Percentiles rank a stretch among this genome's conserved stretches.
phyloP scores from a whole-genome alignment of 2,888 invertebrate genomes.

The Elysia crispata region DNA sequence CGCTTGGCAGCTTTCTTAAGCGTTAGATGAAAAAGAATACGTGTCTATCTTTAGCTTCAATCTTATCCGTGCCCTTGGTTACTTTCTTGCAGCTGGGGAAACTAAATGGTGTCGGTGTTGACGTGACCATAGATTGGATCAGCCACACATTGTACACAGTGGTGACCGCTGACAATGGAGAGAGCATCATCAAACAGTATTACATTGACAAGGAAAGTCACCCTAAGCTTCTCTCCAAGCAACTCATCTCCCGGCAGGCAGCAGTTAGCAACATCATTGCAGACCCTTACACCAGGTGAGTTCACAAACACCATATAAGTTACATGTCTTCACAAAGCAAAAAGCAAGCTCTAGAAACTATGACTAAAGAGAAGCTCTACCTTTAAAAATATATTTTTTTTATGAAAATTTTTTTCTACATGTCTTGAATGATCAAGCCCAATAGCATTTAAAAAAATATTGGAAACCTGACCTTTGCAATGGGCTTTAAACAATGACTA shows the following conservation, averaged over 20 bases:
- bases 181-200: constrained; percentile 77
- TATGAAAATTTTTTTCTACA: no score
- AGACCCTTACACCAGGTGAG: constrained; percentile 86
- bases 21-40: no score
- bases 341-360: no score
- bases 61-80: background rate
- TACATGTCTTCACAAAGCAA: no score
- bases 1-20: no score
- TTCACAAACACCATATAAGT: background rate
- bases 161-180: constrained; percentile 80
- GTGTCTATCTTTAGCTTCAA: no score
- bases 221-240: constrained; percentile 62
- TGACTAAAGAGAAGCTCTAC: no score
- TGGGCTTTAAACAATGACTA: no score
- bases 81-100: constrained; percentile 59
- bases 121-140: constrained; percentile 92
- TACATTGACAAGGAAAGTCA: constrained; percentile 67
- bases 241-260: constrained; percentile 60
- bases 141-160: constrained; percentile 90
- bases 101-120: constrained; percentile 79
- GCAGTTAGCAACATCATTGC: constrained; percentile 85
- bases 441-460: no score
- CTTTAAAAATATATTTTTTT: no score
- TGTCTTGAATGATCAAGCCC: no score
- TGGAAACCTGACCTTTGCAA: no score